These are phyloP conservation scores for Takifugu flavidus DNA, from an alignment of 2,113 vertebrate genomes.

Conservation along the genomic window DNA sequence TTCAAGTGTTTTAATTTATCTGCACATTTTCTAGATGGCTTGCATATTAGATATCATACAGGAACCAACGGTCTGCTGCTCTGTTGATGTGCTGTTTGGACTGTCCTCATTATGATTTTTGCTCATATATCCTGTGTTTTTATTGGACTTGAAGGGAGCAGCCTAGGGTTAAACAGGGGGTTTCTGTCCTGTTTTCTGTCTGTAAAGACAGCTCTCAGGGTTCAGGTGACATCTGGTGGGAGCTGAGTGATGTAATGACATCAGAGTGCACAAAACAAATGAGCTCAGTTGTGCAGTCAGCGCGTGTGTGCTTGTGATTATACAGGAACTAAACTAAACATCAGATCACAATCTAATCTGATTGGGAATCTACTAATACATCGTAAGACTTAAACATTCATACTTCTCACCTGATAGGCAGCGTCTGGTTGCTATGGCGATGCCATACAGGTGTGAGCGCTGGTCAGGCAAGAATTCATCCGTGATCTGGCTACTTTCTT, in stretches of 20 bases:
- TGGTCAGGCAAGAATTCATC: slow-evolving; percentile 94
- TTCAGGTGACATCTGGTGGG: slow-evolving; percentile 28
- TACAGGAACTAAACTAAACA: background rate
- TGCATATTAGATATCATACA: background rate
- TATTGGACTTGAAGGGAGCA: background rate
- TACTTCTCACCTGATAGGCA: slow-evolving; percentile 75
- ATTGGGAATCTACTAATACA: background rate
- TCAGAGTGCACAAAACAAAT: slow-evolving; percentile 9
- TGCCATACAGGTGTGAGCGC: slow-evolving; percentile 93
- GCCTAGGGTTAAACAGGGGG: background rate
- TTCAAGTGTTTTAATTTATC: background rate
- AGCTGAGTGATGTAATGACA: slow-evolving; percentile 25
- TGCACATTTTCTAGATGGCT: too few species aligned
- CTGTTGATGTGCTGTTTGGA: background rate
- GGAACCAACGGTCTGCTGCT: background rate
- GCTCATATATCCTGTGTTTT: background rate
- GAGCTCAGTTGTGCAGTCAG: slow-evolving; percentile 21
- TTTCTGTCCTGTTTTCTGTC: background rate
- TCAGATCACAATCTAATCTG: background rate
- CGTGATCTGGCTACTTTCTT: slow-evolving; percentile 78
- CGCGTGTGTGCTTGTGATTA: slow-evolving; percentile 5
- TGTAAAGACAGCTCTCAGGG: slow-evolving; percentile 6
- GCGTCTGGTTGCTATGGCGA: slow-evolving; percentile 85
- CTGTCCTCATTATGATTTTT: background rate
- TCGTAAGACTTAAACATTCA: background rate